phyloP scores from a whole-genome alignment of 2,888 invertebrate genomes.

The Opisthograptis luteolata region DNA sequence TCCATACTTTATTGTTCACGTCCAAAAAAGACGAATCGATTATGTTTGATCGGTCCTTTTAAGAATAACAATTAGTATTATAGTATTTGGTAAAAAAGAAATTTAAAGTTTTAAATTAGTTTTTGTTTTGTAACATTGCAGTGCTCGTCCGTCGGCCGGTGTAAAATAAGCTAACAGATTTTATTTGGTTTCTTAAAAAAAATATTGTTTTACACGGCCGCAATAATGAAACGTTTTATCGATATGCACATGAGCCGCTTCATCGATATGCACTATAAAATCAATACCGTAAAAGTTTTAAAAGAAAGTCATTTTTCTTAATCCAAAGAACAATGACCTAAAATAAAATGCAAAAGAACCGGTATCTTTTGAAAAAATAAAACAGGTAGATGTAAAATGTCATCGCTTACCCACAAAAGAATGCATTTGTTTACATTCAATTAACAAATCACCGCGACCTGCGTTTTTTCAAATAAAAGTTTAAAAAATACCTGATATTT shows the following conservation, averaged over 20 bases:
- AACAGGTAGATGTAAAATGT: slow-evolving; percentile 46
- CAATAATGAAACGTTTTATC: no score
- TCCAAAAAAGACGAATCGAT: slow-evolving; percentile 65
- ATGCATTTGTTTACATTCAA: slow-evolving; percentile 55
- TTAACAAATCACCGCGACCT: slow-evolving; percentile 46
- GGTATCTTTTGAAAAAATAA: slow-evolving; percentile 37
- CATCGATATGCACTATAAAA: no score
- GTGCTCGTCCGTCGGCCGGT: slow-evolving; percentile 4
- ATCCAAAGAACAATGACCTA: background rate
- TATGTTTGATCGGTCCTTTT: slow-evolving; percentile 32
- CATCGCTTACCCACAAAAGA: slow-evolving; percentile 54
- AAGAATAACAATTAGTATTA: slow-evolving; percentile 29
- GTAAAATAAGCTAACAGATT: background rate
- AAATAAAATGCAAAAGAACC: background rate
- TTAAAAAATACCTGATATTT: slow-evolving; percentile 35
- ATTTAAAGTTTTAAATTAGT: background rate
- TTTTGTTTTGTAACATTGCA: background rate
- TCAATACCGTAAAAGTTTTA: background rate
- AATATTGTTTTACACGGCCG: no score
- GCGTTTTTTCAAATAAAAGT: slow-evolving; percentile 33
- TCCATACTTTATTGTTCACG: slow-evolving; percentile 53
- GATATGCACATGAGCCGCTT: no score
- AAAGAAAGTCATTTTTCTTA: background rate
- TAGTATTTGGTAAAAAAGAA: slow-evolving; percentile 7
- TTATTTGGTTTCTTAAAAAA: slow-evolving; percentile 1